Base-by-base conservation (phyloP, 2,113 vertebrate species). In the Poecilia latipinna region DNA sequence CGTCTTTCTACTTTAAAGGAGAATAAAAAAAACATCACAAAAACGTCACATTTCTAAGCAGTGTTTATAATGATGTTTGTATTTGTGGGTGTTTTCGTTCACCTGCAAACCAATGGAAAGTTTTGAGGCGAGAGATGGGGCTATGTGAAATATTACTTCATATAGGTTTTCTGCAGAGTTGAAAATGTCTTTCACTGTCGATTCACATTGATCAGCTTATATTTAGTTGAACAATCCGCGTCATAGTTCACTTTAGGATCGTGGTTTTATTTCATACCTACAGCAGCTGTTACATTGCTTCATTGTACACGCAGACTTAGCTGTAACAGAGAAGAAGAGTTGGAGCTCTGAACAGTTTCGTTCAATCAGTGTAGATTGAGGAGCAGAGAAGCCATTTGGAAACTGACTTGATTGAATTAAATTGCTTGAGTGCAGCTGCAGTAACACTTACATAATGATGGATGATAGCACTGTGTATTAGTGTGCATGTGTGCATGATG, bases 341-440 rank as follows among this genome's bases (percentile, higher is more conserved):
- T 7, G 15, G 19, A 44, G 33, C 15, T 1, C 37, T 17, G 33
- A 70, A n/a, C 15, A 11, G 64, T 26, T 57, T 64, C 37, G 44
- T 57, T 65, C 51, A 62, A 35, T 65, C 32, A 39, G 65, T 64
- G 3, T 8, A 62, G 44, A 77, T 2, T n/a, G 57, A 64, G 65
- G 26, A 32, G 48, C 54, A 74, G 26, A 85, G 61, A 24, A 80
- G 78, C 83, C 77, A 81, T 90, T 89, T 83, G 37, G 66, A 86
- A 84, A 87, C 33, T 10, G 51, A 83, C 31, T 28, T 89, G 65
- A 90, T 91, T 89, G 35, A 80, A 92, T 91, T 85, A 86, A 83
- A 85, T 60, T 76, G 66, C 61, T 42, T 33, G 29, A 87, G 63
- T 68, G 64, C 29, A 72, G 86, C 75, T 77, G 74, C 63, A 61